Evolutionary conservation across 2,113 vertebrate species (phyloP), one percentile per base, ranked within the genome.

Genomic region (Esox niger): DNA sequence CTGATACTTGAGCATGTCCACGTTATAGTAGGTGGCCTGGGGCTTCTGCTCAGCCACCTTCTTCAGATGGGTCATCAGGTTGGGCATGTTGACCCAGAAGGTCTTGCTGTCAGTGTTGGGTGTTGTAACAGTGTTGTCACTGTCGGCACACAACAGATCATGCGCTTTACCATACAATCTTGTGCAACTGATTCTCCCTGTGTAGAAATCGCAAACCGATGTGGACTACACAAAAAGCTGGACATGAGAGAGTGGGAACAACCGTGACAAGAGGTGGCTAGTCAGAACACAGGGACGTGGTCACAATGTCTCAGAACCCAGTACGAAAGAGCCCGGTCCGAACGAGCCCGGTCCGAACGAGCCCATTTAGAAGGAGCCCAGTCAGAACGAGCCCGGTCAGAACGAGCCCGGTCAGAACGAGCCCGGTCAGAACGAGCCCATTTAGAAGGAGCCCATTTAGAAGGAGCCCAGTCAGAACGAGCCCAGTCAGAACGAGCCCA

Each of bases 51-150:
- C 97, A 0, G 97, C 92, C 68, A 99, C 96, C 88, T 99, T 99
- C 88, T 98, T 99, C 61, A 98, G 85, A 74, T 99, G 96, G 63
- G 91, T 89, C 91, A 98, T 98, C 86, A 99, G 88, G 84, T 96
- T 98, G 91, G 96, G 95, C 97, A 99, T 99, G 83, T 99, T 99
- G 82, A 99, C 96, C 97, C 96, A 99, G 91, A 99, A 99, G 88
- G 98, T 95, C 90, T 96, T 98, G 25, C 90, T 79, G 74, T 81
- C 91, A 76, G 91, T 78, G 68, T 95, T 94, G 49, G 89, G 86
- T 88, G 95, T 93, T 1, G 93, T 91, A n/a, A n/a, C n/a, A 76
- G 75, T 92, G 84, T 76, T 92, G 87, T 98, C 95, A 6, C 97
- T 99, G 76, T 23, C 68, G 33, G 80, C 38, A 54, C 29, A 27